Evolutionary conservation across 2,113 vertebrate genomes (phyloP).

Genomic region (Carlito syrichta): DNA sequence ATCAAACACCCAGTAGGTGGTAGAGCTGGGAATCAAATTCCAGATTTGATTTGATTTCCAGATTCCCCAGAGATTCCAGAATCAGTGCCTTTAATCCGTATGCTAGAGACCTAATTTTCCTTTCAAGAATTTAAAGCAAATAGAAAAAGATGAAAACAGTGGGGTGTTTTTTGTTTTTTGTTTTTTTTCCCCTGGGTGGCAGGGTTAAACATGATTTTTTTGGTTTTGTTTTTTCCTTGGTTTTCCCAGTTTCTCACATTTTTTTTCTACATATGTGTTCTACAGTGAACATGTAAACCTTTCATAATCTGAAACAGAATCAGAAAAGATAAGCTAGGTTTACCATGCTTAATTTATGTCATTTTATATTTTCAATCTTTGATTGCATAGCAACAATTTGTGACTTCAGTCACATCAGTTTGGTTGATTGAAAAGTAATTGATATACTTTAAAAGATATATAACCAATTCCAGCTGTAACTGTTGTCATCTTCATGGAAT

Average conservation of each 20-base stretch:
- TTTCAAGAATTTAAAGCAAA: background rate
- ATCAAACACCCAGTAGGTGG: background rate
- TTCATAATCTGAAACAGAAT: background rate
- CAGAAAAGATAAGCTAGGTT: background rate
- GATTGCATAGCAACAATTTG: background rate
- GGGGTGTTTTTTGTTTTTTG: background rate
- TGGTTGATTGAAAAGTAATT: background rate
- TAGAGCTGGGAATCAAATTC: background rate
- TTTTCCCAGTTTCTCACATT: background rate
- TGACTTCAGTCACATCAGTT: background rate
- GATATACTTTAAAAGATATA: background rate
- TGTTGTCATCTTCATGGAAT: background rate
- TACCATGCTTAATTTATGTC: background rate
- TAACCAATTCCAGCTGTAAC: background rate
- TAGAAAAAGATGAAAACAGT: background rate
- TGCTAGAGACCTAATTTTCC: background rate
- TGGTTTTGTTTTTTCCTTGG: rapidly evolving
- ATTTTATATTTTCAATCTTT: background rate
- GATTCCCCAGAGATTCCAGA: too few species aligned
- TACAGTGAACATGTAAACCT: background rate
- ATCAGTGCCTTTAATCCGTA: background rate
- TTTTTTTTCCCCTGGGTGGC: background rate
- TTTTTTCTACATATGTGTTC: background rate
- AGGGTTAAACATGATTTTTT: background rate
- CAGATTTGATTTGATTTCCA: too few species aligned